Conservation (phyloP, 2,113 vertebrate species). For the Barnardius zonarius region DNA sequence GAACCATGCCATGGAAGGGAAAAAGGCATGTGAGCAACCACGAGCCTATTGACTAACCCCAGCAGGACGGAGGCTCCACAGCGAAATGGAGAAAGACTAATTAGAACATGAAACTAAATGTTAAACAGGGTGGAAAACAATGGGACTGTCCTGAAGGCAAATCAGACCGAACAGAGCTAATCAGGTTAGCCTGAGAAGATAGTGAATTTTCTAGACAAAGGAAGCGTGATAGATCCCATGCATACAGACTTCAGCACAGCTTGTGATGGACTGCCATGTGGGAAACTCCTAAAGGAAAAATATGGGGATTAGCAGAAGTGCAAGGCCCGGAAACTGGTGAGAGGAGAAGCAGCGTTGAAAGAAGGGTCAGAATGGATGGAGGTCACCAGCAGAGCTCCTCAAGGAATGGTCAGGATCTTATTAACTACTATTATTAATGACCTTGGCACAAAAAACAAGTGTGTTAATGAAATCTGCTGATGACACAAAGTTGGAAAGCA, state of each 20-base stretch:
- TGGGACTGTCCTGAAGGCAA: neutral
- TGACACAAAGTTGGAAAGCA: slow-evolving; percentile 43
- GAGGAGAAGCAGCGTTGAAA: neutral
- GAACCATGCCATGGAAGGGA: rapidly evolving
- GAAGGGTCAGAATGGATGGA: neutral
- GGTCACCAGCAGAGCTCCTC: neutral
- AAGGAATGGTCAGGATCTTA: slow-evolving; percentile 11
- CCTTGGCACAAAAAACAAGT: slow-evolving; percentile 11
- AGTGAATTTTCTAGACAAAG: neutral
- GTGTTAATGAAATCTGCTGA: slow-evolving; percentile 34
- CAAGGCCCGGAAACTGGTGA: neutral
- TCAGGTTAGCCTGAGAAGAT: neutral
- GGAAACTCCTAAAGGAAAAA: neutral
- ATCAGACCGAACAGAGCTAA: neutral
- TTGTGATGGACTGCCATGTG: neutral
- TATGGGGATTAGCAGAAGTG: neutral
- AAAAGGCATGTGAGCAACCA: neutral
- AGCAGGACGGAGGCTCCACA: neutral
- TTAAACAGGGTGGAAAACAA: neutral
- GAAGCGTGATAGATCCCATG: neutral
- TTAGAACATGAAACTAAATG: neutral
- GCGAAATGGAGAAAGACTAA: neutral
- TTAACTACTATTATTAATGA: slow-evolving; percentile 42
- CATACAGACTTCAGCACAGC: neutral
- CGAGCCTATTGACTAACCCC: neutral